phyloP scores from a whole-genome alignment of 2,888 invertebrate species.

The Nyleta sp. region DNA sequence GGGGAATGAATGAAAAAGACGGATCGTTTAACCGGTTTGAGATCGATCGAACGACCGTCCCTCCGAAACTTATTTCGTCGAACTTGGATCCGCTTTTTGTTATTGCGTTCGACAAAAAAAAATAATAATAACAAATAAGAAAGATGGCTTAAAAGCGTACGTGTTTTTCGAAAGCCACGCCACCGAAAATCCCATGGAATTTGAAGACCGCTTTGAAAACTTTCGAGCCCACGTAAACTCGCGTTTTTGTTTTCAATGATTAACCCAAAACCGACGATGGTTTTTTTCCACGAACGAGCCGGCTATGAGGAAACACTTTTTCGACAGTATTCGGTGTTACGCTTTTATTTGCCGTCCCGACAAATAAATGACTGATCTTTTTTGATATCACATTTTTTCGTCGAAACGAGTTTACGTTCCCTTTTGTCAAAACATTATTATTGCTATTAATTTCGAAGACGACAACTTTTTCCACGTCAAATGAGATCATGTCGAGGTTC shows the following conservation, averaged over 20 bases:
- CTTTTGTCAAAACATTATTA: neutral
- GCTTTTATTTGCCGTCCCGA: neutral
- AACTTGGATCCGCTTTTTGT: conserved; percentile 24
- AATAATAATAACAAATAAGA: conserved; percentile 19
- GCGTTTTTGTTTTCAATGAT: conserved; percentile 6
- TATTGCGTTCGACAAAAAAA: conserved; percentile 4
- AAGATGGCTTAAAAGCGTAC: conserved; percentile 15
- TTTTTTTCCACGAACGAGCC: neutral
- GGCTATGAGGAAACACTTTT: neutral
- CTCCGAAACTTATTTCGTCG: conserved; percentile 31
- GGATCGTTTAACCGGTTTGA: conserved; percentile 50
- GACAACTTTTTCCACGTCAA: neutral
- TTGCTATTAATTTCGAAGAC: neutral
- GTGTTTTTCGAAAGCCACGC: conserved; percentile 19
- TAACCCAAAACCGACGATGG: neutral
- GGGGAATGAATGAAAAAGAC: conserved; percentile 52
- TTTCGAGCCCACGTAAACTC: too few species aligned
- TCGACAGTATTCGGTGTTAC: neutral
- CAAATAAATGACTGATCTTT: conserved; percentile 7
- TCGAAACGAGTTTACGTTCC: neutral
- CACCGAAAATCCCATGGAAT: conserved; percentile 3
- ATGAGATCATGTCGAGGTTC: too few species aligned
- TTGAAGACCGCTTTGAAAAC: conserved; percentile 11
- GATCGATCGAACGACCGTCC: conserved; percentile 44
- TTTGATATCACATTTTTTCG: conserved; percentile 4